Base-by-base conservation (phyloP, 1,140 invertebrate genomes). In the Melipona quadrifasciata region DNA sequence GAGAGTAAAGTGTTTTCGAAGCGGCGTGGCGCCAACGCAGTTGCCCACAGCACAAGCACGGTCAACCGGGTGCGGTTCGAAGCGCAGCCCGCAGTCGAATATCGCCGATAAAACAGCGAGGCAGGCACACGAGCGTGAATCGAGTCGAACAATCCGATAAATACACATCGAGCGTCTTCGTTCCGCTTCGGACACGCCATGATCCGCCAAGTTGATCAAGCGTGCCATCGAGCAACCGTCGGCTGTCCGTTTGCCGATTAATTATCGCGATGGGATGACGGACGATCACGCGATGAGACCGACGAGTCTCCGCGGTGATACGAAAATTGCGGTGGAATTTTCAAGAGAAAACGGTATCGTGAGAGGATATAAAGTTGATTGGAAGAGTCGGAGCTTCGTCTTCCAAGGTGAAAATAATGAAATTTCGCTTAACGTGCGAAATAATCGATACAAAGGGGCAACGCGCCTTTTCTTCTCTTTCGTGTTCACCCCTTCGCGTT, bases 1-100 rank as follows among this genome's bases (percentile, higher is more conserved):
- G 64, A 76, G 70, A 87, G 73, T 86, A 90, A 93, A 93, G 91
- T 92, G 91, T 93, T 92, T 92, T 92, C 90, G 74, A 91, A 2
- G 88, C 89, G 87, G 39, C 71, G 84, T 89, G 89, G 86, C 88
- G 90, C 85, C 90, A 85, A 84, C 27, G 31, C 5, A 53, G 17
- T 19, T 12, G 53, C 31, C 19, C 14, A 47, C 39, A 47, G 19
- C 14, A 6, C 1, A 27, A 31, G 34, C 53, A 77, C 64, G 73
- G 81, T 76, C 73, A 82, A 82, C 74, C 51, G 31, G 34, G 39
- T 47, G 39, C 77, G 31, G 14, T 82, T 77, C 64, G 31, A 82
- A 68, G 73, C 74, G 53, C 55, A 19, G 27, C 74, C 34, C 24
- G 1, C 16, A 19, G 31, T 77, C 24, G 73, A 87, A 88, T 73